phyloP scores from a whole-genome alignment of 1,140 invertebrate genomes.

The Dryas iulia region DNA sequence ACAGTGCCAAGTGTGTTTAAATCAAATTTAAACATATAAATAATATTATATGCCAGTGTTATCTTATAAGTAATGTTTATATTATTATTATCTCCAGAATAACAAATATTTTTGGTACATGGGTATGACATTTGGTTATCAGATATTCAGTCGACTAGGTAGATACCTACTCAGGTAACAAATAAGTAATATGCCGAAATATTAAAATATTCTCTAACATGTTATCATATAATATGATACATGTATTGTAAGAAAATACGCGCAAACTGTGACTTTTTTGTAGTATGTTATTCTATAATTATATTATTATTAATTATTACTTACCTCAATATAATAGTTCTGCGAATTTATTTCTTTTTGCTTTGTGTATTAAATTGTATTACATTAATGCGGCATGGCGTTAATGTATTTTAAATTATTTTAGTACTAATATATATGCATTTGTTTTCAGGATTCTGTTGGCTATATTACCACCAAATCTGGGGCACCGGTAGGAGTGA shows the following conservation, averaged over 20 bases:
- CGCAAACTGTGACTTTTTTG: neutral
- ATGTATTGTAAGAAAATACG: neutral
- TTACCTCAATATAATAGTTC: neutral
- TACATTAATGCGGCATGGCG: neutral
- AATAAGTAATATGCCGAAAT: too few species aligned
- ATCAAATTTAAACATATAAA: neutral
- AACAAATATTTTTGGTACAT: neutral
- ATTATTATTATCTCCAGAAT: neutral
- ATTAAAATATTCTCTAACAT: too few species aligned
- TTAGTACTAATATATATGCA: neutral
- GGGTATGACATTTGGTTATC: neutral
- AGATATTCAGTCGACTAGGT: too few species aligned
- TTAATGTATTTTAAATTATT: neutral
- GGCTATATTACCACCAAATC: conserved; percentile 83
- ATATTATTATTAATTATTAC: neutral
- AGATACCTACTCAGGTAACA: too few species aligned
- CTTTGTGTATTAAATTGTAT: neutral
- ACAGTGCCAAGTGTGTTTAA: neutral
- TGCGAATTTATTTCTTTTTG: neutral
- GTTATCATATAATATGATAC: neutral
- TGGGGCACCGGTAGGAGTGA: conserved; percentile 91
- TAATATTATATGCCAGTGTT: neutral
- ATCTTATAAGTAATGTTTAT: neutral
- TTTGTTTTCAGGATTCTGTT: conserved; percentile 62
- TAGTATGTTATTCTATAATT: neutral